These are phyloP conservation scores for Callipepla californica DNA, from an alignment of 2,113 vertebrate genomes.

Conservation along the genomic window DNA sequence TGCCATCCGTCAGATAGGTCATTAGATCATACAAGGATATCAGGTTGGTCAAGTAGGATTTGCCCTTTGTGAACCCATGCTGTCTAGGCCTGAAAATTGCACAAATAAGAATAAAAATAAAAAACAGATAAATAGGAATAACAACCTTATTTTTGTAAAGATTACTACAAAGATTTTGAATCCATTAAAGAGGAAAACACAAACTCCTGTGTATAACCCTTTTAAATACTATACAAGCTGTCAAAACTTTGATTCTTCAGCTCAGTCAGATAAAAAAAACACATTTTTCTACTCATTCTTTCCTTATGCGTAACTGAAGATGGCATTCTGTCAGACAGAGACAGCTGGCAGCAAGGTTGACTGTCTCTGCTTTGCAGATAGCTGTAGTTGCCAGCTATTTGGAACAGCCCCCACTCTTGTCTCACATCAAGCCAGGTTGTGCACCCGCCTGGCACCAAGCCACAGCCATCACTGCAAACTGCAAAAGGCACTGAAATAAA, in stretches of 20 bases:
- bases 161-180: not conserved
- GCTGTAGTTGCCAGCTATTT: slow-evolving; percentile 30
- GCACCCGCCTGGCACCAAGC: not conserved
- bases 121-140: not conserved
- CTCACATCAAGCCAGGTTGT: slow-evolving; percentile 20
- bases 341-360: slow-evolving; percentile 47
- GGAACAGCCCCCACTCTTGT: slow-evolving; percentile 41
- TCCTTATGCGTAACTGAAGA: not conserved
- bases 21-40: too few species aligned
- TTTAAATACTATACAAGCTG: not conserved
- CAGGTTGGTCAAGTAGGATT: too few species aligned
- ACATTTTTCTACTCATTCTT: not conserved
- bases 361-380: slow-evolving; percentile 22
- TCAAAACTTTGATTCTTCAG: not conserved
- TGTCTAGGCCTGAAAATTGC: not conserved
- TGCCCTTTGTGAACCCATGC: too few species aligned
- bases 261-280: not conserved
- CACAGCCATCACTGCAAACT: not conserved
- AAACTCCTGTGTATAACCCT: not conserved
- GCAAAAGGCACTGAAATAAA: not conserved
- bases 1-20: too few species aligned
- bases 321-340: slow-evolving; percentile 19
- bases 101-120: not conserved
- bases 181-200: not conserved
- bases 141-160: not conserved